Evolutionary conservation across 2,888 invertebrate species (phyloP), one percentile per base, ranked within the genome.

Genomic region (Drosophila yooni): DNA sequence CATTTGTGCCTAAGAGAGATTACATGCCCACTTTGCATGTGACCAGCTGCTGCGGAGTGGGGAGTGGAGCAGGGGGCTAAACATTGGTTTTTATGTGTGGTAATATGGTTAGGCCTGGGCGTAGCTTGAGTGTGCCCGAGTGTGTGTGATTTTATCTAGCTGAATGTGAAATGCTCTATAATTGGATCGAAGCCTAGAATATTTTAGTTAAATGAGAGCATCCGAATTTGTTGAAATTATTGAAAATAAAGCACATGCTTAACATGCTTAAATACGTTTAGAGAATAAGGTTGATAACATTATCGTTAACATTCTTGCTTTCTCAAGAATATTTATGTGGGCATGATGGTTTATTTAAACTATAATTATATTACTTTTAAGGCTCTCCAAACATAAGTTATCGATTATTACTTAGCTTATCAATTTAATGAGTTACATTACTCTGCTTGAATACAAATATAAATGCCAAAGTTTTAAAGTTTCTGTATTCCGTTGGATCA

Each of bases 21-120:
- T 75, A 82, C 88, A 84, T 69, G 82, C 64, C 67, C 87, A 87
- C 82, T 88, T 89, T 88, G 79, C 83, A 82, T 83, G 73, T 56
- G 69, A 31, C 40, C 60, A 56, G 60, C 72, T 48, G 43, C 13
- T 2, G 3, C 3, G 27, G 6, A 11, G 40, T 25, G 21, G 0
- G 13, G 21, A 25, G 7, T 7, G 18, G 13, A 11, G 31, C 0
- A 18, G 56, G 40, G 34, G 34, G 43, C 38, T 21, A 48, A 21
- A 62, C 66, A 59, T 61, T 18, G 54, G 21, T 52, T 63, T 76
- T 75, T 70, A 56, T 77, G 78, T 77, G 81, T 77, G 81, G 57
- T 58, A 62, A 78, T 81, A 54, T 58, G 53, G 31, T 58, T 54
- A 25, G 62, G 48, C 63, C 66, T 53, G 65, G 77, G 77, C 78